Conservation (phyloP, 2,113 vertebrate species). For the Ceyx cyanopectus region DNA sequence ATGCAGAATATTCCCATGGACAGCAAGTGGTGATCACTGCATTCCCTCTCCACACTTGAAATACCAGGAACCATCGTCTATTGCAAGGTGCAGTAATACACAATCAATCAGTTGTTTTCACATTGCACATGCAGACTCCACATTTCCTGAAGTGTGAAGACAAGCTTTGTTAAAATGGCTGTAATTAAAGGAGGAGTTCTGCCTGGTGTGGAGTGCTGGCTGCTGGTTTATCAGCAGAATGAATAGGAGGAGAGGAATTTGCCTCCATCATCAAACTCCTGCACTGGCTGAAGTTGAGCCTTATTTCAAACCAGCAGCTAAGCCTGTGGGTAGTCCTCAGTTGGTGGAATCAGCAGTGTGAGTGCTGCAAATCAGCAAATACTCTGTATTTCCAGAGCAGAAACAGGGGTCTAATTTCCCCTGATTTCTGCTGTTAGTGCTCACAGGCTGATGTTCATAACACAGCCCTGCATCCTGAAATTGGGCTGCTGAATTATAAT, state of each 20-base stretch:
- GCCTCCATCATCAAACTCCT: slow-evolving; percentile 45
- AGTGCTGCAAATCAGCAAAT: not conserved
- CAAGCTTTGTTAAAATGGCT: slow-evolving; percentile 57
- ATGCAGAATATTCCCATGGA: not conserved
- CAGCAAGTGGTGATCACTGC: not conserved
- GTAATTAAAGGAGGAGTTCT: slow-evolving; percentile 54
- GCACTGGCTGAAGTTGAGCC: slow-evolving; percentile 14
- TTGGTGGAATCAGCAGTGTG: slow-evolving; percentile 34
- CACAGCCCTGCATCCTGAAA: slow-evolving; percentile 52
- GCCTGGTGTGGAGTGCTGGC: not conserved
- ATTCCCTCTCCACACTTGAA: not conserved
- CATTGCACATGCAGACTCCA: slow-evolving; percentile 4
- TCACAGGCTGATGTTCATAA: slow-evolving; percentile 61
- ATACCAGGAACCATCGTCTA: not conserved
- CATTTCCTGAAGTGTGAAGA: slow-evolving; percentile 32
- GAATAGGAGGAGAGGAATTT: slow-evolving; percentile 34
- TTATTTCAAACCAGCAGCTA: slow-evolving; percentile 50
- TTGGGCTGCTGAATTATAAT: slow-evolving; percentile 43
- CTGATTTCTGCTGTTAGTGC: slow-evolving; percentile 62
- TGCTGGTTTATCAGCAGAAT: slow-evolving; percentile 54
- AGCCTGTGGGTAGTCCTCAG: slow-evolving; percentile 44
- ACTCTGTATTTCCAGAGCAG: slow-evolving; percentile 6
- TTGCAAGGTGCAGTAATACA: not conserved
- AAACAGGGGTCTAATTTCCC: slow-evolving; percentile 64
- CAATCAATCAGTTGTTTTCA: slow-evolving; percentile 42